Base-by-base conservation (phyloP, 2,797 vertebrate species). In the Apodemus agrarius region DNA sequence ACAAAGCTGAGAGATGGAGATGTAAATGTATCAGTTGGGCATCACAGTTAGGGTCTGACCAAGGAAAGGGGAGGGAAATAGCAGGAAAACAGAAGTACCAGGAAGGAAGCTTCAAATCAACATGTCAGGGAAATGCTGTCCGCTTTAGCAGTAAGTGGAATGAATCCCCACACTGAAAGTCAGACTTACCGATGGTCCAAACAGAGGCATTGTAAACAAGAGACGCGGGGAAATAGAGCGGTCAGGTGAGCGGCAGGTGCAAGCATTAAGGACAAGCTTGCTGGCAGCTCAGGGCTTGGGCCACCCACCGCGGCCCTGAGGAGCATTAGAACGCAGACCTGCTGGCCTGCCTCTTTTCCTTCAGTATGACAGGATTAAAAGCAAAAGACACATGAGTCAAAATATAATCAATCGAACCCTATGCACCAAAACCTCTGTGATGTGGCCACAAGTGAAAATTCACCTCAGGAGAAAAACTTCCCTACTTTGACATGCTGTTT, bases 281-380 rank as follows among this genome's bases (percentile, higher is more conserved):
- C 54, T 63, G 22, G 37, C 24, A 21, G 31, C 7, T 52, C 40
- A 1, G 43, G 37, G 22, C 34, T 49, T 7, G 46, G 46, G 9
- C 46, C 12, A 6, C 26, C n/a, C 79, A 57, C 10, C 1, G 0
- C 2, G n/a, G 6, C 40, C 4, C 43, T 54, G 9, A 14, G 16
- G 43, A 76, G 43, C 40, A 40, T 26, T 3, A 3, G 76, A 29
- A 0, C 8, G 7, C 67, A 24, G 12, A 1, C 40, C 24, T 29
- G 34, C 0, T 37, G 9, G 49, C 12, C 37, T 79, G 24, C 19
- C 65, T 89, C 7, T 46, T 40, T 85, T 49, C 46, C 4, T 43
- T 31, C 49, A 65, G 6, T 17, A n/a, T 16, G 11, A 21, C 11
- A 54, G 52, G 22, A 9, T 78, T 85, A 75, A 59, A 63, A 87